phyloP scores from a whole-genome alignment of 92 coral and sea anemone species.

The Desmophyllum pertusum region DNA sequence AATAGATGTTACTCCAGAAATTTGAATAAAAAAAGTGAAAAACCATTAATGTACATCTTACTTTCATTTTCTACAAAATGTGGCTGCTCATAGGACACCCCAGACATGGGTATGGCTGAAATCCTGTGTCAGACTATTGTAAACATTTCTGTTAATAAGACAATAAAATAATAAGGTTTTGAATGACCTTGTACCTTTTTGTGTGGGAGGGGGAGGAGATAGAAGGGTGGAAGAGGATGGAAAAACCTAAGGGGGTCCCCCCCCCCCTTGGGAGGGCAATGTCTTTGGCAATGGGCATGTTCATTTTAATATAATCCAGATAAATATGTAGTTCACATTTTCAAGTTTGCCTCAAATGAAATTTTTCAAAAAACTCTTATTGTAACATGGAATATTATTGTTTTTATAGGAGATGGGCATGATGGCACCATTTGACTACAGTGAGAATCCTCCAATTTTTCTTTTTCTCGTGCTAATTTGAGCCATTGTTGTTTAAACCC shows the following conservation, averaged over 20 bases:
- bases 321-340: neutral
- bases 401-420: too few relatives aligned
- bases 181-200: neutral
- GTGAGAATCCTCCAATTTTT: too few relatives aligned
- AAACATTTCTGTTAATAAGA: neutral
- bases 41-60: neutral
- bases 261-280: too few relatives aligned
- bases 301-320: neutral
- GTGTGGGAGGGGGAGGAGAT: neutral
- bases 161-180: neutral
- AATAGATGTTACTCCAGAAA: too few relatives aligned
- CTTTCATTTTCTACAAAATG: too few relatives aligned
- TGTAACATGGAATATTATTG: neutral
- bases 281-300: neutral
- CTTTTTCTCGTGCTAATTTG: too few relatives aligned
- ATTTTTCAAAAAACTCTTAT: neutral
- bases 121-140: neutral
- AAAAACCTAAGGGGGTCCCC: neutral
- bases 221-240: neutral
- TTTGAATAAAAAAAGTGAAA: neutral
- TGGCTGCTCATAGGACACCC: neutral
- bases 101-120: neutral
- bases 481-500: too few relatives aligned
- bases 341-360: neutral
- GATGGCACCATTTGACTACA: too few relatives aligned